A percentile compares a stretch with the other conserved stretches of the same genome.
phyloP scores from a whole-genome alignment of 2,888 invertebrate species.

The Dinocampus coccinellae region DNA sequence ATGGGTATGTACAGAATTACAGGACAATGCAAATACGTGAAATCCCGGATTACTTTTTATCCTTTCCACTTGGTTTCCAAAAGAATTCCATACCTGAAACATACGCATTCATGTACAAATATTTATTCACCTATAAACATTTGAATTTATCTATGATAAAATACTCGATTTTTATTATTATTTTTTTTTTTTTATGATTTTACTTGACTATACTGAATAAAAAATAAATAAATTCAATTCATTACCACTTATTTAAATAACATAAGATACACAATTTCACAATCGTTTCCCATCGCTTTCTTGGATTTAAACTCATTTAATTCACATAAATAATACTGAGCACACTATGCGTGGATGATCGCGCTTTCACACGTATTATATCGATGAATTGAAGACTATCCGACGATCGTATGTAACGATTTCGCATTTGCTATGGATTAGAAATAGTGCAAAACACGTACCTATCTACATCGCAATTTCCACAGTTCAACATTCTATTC shows the following conservation, averaged over 20 bases:
- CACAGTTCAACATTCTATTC: background rate
- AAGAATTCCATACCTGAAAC: background rate
- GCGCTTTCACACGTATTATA: slow-evolving; percentile 22
- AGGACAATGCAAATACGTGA: background rate
- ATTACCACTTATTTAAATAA: background rate
- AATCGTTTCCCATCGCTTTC: background rate
- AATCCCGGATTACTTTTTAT: background rate
- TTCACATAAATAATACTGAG: too few relatives aligned
- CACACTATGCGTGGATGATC: background rate
- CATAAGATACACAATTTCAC: background rate
- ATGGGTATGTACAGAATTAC: too few relatives aligned
- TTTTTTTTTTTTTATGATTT: too few relatives aligned
- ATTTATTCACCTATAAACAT: too few relatives aligned
- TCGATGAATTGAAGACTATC: slow-evolving; percentile 16
- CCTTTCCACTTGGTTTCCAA: background rate
- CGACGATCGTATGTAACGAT: background rate
- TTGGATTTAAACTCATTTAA: background rate
- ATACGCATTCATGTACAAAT: background rate
- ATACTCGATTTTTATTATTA: too few relatives aligned
- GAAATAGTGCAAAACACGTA: slow-evolving; percentile 3
- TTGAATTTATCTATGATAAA: too few relatives aligned
- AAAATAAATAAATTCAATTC: too few relatives aligned
- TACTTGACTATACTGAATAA: too few relatives aligned
- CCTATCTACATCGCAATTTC: background rate
- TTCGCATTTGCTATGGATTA: background rate